Conservation (phyloP, 2,113 vertebrate species). For the Pseudorectes ferrugineus region DNA sequence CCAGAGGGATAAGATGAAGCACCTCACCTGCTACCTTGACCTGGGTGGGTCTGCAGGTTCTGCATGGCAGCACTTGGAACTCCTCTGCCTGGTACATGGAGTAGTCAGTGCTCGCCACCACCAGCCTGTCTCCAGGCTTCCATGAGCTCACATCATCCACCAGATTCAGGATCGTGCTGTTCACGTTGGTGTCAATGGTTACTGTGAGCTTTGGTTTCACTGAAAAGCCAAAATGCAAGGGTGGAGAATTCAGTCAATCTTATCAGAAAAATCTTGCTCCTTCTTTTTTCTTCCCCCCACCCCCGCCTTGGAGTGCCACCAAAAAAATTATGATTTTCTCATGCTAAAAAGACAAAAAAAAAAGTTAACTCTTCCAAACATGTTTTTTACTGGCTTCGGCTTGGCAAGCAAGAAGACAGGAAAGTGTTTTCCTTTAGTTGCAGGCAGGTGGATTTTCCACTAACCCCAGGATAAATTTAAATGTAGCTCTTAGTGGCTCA, state of each 20-base stretch:
- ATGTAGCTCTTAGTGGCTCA: not conserved
- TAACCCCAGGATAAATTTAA: constrained; percentile 28
- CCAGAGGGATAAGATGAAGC: not conserved
- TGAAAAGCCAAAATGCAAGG: constrained; percentile 43
- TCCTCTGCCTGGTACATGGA: constrained; percentile 88
- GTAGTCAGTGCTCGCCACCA: constrained; percentile 81
- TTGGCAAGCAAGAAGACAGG: constrained; percentile 54
- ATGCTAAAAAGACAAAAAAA: not conserved
- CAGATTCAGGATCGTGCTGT: constrained; percentile 75
- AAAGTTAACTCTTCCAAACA: not conserved
- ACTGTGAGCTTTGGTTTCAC: constrained; percentile 88
- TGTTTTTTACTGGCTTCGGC: not conserved
- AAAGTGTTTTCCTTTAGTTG: constrained; percentile 42
- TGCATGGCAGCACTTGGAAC: constrained; percentile 76
- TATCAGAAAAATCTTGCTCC: not conserved
- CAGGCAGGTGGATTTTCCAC: constrained; percentile 67
- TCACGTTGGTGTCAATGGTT: constrained; percentile 80
- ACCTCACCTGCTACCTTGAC: constrained; percentile 87
- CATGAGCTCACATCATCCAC: constrained; percentile 69
- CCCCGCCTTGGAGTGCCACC: not conserved
- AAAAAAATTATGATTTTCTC: not conserved
- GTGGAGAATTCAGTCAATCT: not conserved
- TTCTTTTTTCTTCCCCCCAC: not conserved
- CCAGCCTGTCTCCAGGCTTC: constrained; percentile 71
- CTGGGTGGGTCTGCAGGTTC: constrained; percentile 76